Evolutionary conservation across 2,888 invertebrate species (phyloP).

Genomic region (Melangyna quadrimaculata): DNA sequence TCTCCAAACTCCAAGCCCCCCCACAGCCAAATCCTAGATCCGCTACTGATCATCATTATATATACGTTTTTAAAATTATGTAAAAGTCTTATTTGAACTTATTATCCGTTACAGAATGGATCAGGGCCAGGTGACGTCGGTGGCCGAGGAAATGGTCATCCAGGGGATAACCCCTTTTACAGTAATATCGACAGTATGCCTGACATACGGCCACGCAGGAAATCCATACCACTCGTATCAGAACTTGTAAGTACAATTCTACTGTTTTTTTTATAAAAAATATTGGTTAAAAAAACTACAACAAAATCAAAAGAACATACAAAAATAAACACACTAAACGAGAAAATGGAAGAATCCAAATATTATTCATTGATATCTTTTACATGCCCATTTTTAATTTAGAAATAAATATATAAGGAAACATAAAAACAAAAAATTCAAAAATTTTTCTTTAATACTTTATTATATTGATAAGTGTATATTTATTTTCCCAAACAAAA

Average conservation of each 20-base stretch:
- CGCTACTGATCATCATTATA: no score
- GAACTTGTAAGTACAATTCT: constrained; percentile 94
- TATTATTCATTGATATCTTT: not conserved
- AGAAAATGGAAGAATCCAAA: not conserved
- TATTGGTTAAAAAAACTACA: not conserved
- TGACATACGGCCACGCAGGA: constrained; percentile 97
- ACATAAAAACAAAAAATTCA: constrained; percentile 19
- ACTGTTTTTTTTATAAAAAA: not conserved
- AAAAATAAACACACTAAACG: not conserved
- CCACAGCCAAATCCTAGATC: no score
- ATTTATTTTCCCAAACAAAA: not conserved
- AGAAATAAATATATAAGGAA: not conserved
- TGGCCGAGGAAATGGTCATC: constrained; percentile 92
- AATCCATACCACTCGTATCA: constrained; percentile 98
- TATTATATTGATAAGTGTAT: not conserved
- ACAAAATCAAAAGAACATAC: not conserved
- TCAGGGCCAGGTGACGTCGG: constrained; percentile 89
- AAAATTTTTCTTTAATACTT: not conserved
- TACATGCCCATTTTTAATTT: not conserved
- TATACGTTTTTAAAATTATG: no score
- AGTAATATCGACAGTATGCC: constrained; percentile 99
- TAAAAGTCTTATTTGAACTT: no score
- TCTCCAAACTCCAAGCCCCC: no score
- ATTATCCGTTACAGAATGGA: constrained; percentile 86
- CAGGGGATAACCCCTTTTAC: constrained; percentile 99